Conservation (phyloP, 2,888 invertebrate genomes). For the Drosophila stalkeri region DNA sequence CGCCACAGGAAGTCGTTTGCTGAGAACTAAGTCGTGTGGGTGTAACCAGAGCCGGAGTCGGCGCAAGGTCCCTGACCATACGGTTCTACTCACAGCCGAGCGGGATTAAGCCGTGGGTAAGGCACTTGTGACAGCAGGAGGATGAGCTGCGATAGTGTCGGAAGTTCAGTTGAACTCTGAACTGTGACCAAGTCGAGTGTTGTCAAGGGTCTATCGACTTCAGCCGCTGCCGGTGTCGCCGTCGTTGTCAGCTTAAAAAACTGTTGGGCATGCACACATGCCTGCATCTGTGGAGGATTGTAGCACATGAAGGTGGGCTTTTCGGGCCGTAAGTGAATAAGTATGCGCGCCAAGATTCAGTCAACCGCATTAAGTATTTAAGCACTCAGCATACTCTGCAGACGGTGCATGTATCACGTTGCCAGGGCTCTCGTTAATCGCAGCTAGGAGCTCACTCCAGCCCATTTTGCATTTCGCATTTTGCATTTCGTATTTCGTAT, state of each 20-base stretch:
- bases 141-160: constrained; percentile 52
- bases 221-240: constrained; percentile 20
- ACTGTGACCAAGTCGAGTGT: constrained; percentile 19
- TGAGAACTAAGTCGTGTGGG: constrained; percentile 13
- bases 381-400: constrained; percentile 73
- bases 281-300: constrained; percentile 2
- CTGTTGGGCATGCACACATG: constrained; percentile 30
- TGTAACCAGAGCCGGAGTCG: constrained; percentile 20
- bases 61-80: constrained; percentile 4
- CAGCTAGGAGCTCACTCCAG: constrained; percentile 9
- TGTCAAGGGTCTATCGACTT: constrained; percentile 27
- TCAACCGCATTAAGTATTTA: constrained; percentile 81
- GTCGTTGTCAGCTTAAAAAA: constrained; percentile 59
- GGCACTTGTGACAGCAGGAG: constrained; percentile 62
- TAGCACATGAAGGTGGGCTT: constrained; percentile 29
- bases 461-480: not conserved
- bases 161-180: not conserved
- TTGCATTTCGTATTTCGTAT: not conserved
- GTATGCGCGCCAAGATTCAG: constrained; percentile 76
- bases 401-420: constrained; percentile 43
- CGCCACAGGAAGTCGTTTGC: constrained; percentile 8
- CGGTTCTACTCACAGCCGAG: constrained; percentile 7
- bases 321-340: constrained; percentile 69
- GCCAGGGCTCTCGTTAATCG: constrained; percentile 10
- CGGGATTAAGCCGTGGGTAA: constrained; percentile 24